These are phyloP conservation scores for Bujurquina vittata DNA, from an alignment of 2,113 vertebrate species.

Conservation along the genomic window DNA sequence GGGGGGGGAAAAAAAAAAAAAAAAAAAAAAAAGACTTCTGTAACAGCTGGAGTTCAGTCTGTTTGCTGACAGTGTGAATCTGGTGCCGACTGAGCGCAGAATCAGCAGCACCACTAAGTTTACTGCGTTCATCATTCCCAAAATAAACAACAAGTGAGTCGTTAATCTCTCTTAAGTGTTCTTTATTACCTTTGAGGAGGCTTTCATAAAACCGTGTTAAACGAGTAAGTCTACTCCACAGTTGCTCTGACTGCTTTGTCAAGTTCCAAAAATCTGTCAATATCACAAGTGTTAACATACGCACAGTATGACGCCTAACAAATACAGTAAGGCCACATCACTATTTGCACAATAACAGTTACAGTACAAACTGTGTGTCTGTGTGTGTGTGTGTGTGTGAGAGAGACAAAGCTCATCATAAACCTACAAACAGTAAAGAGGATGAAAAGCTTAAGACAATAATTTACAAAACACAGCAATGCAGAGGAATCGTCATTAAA, in stretches of 20 bases:
- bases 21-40: neutral
- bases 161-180: constrained; percentile 39
- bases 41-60: neutral
- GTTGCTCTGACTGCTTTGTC: constrained; percentile 3
- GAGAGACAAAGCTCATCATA: constrained; percentile 27
- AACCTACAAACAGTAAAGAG: constrained; percentile 57
- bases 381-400: constrained; percentile 28
- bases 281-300: constrained; percentile 41
- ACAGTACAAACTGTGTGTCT: constrained; percentile 51
- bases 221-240: constrained; percentile 14
- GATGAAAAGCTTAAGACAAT: constrained; percentile 53
- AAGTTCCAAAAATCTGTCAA: constrained; percentile 31
- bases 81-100: neutral
- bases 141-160: constrained; percentile 30
- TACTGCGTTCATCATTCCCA: neutral
- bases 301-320: constrained; percentile 44
- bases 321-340: constrained; percentile 70
- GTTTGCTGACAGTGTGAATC: neutral
- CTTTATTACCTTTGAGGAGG: constrained; percentile 64
- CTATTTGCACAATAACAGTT: constrained; percentile 64
- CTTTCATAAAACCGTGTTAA: constrained; percentile 42
- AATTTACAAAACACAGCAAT: constrained; percentile 58
- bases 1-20: no score
- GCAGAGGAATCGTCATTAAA: constrained; percentile 39
- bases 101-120: neutral